Base-by-base conservation (phyloP, 2,113 vertebrate genomes). In the Xenopus laevis region DNA sequence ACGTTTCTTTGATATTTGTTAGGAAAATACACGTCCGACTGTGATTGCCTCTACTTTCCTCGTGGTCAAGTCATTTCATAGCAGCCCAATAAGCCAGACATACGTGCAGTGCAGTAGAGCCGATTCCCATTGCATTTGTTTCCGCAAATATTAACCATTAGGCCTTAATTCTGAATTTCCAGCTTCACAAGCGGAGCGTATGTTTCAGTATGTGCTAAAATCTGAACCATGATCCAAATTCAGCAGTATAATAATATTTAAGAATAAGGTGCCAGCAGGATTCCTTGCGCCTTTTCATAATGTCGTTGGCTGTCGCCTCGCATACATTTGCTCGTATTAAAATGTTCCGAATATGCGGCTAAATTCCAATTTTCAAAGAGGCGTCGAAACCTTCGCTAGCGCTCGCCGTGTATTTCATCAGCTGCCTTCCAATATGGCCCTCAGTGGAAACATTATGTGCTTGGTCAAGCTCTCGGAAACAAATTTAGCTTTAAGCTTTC, bases 401-500 rank as follows among this genome's bases (percentile, higher is more conserved):
- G 13, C 62, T 73, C 73, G 62, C 62, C 59, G 12, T 40, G 58
- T 64, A 68, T 74, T 66, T 75, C 66, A 69, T 76, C 73, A 76
- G 12, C 66, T 40, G 58, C 46, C 13, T 50, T 15, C 40, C 73
- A 76, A 76, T 76, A 76, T 76, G 73, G 73, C 73, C 73, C 59
- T 68, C 58, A 27, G 73, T 76, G 7, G 58, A 69, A 45, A 63
- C 73, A 76, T 76, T 76, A 76, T 64, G 73, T 76, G 73, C 73
- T 76, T 76, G 73, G 73, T 58, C 73, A 76, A 68, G 47, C 73
- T 64, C 66, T 59, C 57, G 73, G 73, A 76, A 76, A 60, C n/a
- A 69, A 68, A 76, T 76, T 76, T 76, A 45, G 73, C 73, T 76
- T 76, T 76, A 63, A 76, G 73, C 73, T 76, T 76, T 57, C 50